Conservation (phyloP, 2,888 invertebrate species). For the Ophioninae sp. region DNA sequence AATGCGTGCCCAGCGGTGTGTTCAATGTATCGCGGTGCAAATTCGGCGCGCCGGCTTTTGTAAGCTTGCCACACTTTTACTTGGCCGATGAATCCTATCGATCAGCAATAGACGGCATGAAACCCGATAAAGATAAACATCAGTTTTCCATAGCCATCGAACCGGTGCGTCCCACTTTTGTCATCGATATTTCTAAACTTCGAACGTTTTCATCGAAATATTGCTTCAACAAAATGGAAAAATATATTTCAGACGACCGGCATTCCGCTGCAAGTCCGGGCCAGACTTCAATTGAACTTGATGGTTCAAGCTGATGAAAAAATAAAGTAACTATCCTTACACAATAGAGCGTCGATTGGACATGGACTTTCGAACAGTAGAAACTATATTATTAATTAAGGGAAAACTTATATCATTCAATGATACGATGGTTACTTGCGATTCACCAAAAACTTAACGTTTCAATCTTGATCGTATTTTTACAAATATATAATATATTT, state of each 20-base stretch:
- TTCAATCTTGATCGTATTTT: no score
- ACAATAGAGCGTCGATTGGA: background rate
- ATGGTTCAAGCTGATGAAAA: constrained; percentile 82
- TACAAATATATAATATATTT: no score
- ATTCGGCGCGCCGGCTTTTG: constrained; percentile 91
- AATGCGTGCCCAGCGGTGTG: constrained; percentile 83
- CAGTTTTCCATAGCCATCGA: constrained; percentile 87
- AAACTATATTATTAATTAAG: no score
- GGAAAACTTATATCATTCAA: no score
- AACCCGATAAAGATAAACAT: constrained; percentile 85
- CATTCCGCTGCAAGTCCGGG: constrained; percentile 88
- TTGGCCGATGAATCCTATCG: constrained; percentile 87
- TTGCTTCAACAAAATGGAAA: constrained; percentile 2
- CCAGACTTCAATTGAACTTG: constrained; percentile 90
- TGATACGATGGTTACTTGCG: no score
- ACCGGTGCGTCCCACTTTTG: constrained; percentile 81
- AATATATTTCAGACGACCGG: constrained; percentile 83
- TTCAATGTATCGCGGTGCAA: constrained; percentile 89
- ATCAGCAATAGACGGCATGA: constrained; percentile 85
- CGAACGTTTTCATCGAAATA: background rate
- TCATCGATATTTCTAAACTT: background rate
- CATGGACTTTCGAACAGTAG: background rate
- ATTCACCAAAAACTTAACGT: no score
- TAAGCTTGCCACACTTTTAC: constrained; percentile 92
- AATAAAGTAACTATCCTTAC: constrained; percentile 82